Evolutionary conservation across 2,888 invertebrate genomes (phyloP).

Genomic region (Cheilosia grossa): DNA sequence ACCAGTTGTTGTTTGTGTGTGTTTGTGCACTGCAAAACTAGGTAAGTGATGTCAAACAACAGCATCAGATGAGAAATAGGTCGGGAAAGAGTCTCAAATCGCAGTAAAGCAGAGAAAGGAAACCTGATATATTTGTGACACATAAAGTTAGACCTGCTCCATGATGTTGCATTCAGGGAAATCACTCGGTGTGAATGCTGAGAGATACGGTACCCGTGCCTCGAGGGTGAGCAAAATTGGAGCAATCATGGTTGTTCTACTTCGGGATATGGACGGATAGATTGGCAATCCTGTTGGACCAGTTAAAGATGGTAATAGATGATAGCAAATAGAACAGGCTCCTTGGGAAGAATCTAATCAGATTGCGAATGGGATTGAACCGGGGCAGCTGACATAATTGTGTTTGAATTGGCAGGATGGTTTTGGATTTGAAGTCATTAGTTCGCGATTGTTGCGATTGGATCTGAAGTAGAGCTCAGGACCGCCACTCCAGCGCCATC

Average conservation of each 20-base stretch:
- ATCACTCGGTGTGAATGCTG: neutral
- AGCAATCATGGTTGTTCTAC: conserved; percentile 31
- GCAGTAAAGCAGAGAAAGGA: conserved; percentile 47
- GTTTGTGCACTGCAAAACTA: conserved; percentile 41
- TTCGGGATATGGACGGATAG: neutral
- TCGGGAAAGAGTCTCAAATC: conserved; percentile 37
- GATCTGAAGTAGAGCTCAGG: no score
- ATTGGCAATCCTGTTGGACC: conserved; percentile 26
- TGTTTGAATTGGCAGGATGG: no score
- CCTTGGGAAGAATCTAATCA: neutral
- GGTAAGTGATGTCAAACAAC: conserved; percentile 65
- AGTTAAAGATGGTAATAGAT: conserved; percentile 3
- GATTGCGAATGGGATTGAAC: neutral
- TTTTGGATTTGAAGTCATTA: no score
- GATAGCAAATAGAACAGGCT: neutral
- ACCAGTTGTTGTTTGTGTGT: conserved; percentile 19
- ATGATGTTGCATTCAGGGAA: conserved; percentile 22
- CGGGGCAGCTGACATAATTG: neutral
- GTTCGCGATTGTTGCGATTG: no score
- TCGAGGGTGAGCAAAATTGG: conserved; percentile 31
- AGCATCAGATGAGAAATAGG: conserved; percentile 43
- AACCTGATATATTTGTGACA: conserved; percentile 64
- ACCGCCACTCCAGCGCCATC: no score
- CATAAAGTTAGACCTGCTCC: conserved; percentile 16
- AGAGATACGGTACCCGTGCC: conserved; percentile 1